Base-by-base conservation (phyloP, 2,888 invertebrate species). In the Lydus trimaculatus region DNA sequence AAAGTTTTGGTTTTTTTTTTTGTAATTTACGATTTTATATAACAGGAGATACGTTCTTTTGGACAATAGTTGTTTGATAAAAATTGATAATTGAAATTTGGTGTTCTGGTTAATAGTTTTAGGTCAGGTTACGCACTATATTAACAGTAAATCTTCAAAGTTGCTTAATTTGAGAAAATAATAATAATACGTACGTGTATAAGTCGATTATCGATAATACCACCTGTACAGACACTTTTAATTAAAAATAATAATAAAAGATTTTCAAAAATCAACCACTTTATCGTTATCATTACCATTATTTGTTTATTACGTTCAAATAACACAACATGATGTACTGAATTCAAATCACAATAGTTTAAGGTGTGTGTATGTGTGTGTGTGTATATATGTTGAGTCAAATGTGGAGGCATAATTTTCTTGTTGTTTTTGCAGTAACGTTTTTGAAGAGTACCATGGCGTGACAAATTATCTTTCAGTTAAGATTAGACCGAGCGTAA, bases 391-490 rank as follows among this genome's bases (percentile, higher is more conserved):
- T n/a, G n/a, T n/a, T n/a, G n/a, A n/a, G 17, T 9, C 8, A 25
- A 25, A 52, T 52, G 23, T 23, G 3, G 23, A 52, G 3, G 23
- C 20, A 25, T 17, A 48, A 20, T 48, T 20, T 48, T 48, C 17
- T 52, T 52, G 20, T 23, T 52, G 25, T 43, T 43, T n/a, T 48
- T 48, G 48, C 20, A 48, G 48, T 48, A n/a, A n/a, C 48, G 56
- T 48, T 52, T 25, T 52, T 0, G 76, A 78, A 79, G 73, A 81
- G 13, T 8, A 52, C 52, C 75, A n/a, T 83, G 77, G 83, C 84
- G 84, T 83, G 83, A 84, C 84, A 84, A 84, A 84, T 83, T 81
- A 81, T 81, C 80, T 79, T 80, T 77, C 80, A 80, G 79, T 81
- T 75, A 66, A 69, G 65, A 63, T 67, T 76, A 78, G 77, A 72